Conservation (phyloP, 2,888 invertebrate genomes). For the Odontothrips loti region DNA sequence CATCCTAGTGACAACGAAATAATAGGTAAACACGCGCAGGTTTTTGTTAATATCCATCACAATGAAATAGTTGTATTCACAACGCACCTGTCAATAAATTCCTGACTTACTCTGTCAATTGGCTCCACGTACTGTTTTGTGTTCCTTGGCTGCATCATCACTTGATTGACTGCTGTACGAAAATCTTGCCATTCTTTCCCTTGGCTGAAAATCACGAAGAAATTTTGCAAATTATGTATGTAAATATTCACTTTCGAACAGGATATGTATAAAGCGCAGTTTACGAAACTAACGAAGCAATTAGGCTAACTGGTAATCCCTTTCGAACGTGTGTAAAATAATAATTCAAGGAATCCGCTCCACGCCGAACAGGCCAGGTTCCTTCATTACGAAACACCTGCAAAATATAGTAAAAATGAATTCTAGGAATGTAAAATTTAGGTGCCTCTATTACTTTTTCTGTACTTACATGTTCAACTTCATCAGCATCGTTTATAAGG, state of each 20-base stretch:
- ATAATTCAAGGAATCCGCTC: neutral
- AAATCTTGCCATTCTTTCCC: neutral
- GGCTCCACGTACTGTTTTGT: neutral
- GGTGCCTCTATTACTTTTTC: no score
- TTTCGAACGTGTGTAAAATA: neutral
- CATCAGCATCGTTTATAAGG: neutral
- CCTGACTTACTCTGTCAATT: constrained; percentile 48
- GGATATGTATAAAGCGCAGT: no score
- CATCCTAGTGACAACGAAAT: neutral
- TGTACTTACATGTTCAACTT: neutral
- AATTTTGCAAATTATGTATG: neutral
- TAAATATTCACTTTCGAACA: neutral
- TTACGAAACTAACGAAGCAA: neutral
- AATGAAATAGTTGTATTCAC: neutral
- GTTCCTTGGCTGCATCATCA: neutral
- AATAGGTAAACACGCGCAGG: neutral
- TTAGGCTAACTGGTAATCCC: neutral
- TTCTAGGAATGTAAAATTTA: no score
- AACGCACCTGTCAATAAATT: neutral
- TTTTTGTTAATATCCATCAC: neutral
- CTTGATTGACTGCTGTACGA: constrained; percentile 11
- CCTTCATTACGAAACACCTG: neutral
- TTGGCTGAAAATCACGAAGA: neutral
- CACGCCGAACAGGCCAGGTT: neutral
- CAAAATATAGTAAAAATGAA: no score